phyloP scores from a whole-genome alignment of 1,140 invertebrate genomes.

The Rhagoletis pomonella region DNA sequence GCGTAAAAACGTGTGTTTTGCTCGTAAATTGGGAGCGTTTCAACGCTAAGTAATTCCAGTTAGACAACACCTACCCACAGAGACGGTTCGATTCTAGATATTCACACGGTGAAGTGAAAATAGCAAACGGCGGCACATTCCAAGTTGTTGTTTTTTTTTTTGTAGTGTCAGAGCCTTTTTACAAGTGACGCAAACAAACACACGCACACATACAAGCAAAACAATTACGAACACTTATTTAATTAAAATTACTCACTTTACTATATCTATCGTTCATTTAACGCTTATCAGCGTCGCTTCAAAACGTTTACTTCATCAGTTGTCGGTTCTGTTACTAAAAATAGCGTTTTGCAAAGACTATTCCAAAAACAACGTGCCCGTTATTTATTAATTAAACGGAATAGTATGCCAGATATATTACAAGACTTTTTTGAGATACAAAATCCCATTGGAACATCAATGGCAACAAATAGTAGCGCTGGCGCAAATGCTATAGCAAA shows the following conservation, averaged over 20 bases:
- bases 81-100: background rate
- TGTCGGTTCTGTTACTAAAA: background rate
- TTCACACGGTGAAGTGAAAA: background rate
- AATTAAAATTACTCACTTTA: conserved; percentile 32
- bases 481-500: background rate
- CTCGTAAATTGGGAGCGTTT: background rate
- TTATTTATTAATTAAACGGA: background rate
- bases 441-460: background rate
- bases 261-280: background rate
- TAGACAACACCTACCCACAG: conserved; percentile 13
- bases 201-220: background rate
- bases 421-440: conserved; percentile 15
- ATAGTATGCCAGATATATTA: conserved; percentile 7
- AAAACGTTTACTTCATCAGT: background rate
- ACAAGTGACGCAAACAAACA: background rate
- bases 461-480: background rate
- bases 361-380: background rate
- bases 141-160: too few relatives aligned
- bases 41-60: conserved; percentile 15
- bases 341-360: background rate
- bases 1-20: background rate
- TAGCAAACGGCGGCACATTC: background rate
- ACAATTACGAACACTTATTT: background rate
- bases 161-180: background rate
- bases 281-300: conserved; percentile 5